Evolutionary conservation across 2,888 invertebrate genomes (phyloP), one percentile per base, ranked within the genome.

Genomic region (Cerceris ruficornis): DNA sequence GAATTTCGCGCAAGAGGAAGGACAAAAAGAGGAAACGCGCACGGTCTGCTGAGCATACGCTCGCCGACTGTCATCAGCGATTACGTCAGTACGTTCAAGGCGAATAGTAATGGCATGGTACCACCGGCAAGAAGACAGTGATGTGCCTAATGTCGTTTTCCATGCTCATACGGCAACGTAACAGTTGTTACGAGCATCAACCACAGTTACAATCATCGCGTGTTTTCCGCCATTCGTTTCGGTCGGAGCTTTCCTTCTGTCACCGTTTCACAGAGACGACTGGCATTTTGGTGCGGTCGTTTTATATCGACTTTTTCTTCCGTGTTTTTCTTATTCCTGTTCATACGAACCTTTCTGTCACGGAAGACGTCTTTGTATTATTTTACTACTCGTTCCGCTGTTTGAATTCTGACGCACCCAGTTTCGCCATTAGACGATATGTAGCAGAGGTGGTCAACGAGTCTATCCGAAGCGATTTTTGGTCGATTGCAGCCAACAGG

Each of bases 51-150:
- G 73, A 28, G 11, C 67, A 50, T 60, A 64, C 54, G 64, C 58
- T 82, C 66, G 66, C 71, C 71, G 78, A 78, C 80, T 80, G 80
- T 85, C 84, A 77, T 74, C 79, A 60, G 65, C 61, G 84, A 75
- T 84, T 82, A 86, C 79, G 80, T 84, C 82, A 75, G 77, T 39
- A 73, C 8, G 46, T 54, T 59, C 78, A 73, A 85, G 79, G 68
- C 80, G 64, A 75, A 46, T 68, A 70, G 80, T 76, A 82, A 84
- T 78, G 65, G 71, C 77, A 64, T 46, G 60, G 69, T 67, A 75
- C 74, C 55, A 52, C 14, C 69, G 67, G 61, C 64, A 80, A 78
- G 74, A 77, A 64, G 70, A 74, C 71, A 62, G 67, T 69, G 72
- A 80, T 75, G 69, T 72, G 68, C 69, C 71, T 69, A 69, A 80